Base-by-base conservation (phyloP, 2,888 invertebrate genomes). In the Cryptocheilus praepositus region DNA sequence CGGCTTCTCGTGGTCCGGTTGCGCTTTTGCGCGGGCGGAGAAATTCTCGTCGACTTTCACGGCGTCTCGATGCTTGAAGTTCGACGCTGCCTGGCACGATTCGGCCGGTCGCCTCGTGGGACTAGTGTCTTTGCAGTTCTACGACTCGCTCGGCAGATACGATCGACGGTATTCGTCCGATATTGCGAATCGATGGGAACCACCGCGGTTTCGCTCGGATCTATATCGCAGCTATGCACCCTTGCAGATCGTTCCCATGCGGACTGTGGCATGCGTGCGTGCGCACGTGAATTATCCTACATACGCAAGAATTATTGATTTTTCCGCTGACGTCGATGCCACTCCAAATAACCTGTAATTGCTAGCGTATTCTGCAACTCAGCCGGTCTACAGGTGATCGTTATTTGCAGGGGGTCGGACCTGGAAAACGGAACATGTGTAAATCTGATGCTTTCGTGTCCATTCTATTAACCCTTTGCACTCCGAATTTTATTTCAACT, bases 181-280 rank as follows among this genome's bases (percentile, higher is more conserved):
- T 81, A 81, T 81, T 77, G 70, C 75, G 66, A 73, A 81, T 81
- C 80, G 75, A 81, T 77, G 71, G 74, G 70, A 67, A 73, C 67
- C 46, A 57, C 54, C 61, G 62, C 67, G 45, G 64, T 67, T 73
- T 28, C 71, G 55, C 71, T 11, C 58, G 53, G 60, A 61, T 67
- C 61, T 64, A 54, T 75, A 76, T 79, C 75, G 70, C 71, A 70
- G 64, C 61, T 62, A 18, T 59, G 67, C 52, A 4, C 66, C 55
- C 59, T 66, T 70, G 52, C 55, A 53, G 25, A 58, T 19, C 44
- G 36, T 44, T 67, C 64, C 67, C 66, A 61, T 51, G 59, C 56
- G 67, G 65, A 61, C 64, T 56, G 53, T 44, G 36, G 51, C 53
- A 21, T 60, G 57, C 28, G 45, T 28, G 63, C 49, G 49, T 49